Base-by-base conservation (phyloP, 2,888 invertebrate species). In the Cordilura impudica region DNA sequence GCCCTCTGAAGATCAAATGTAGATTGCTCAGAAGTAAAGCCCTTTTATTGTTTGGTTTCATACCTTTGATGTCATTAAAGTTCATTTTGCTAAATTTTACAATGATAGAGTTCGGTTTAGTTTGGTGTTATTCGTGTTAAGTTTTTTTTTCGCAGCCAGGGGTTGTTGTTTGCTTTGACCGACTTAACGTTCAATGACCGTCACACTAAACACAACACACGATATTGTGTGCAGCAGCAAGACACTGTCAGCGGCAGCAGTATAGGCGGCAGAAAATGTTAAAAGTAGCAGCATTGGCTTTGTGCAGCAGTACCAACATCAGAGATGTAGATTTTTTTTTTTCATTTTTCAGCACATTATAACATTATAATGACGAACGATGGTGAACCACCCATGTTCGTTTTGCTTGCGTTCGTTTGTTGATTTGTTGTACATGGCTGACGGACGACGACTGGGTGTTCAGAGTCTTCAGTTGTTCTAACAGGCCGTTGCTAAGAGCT, bases 131-230 rank as follows among this genome's bases (percentile, higher is more conserved):
- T 35, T 21, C 29, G 2, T 31, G 10, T 14, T 49, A 31, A 6
- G 45, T 8, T 56, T 45, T 45, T 83, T 81, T 82, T 83, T 85
- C 85, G 84, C 84, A 84, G 81, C 86, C 87, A 85, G 86, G 86
- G 87, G 87, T 86, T 87, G 88, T 83, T 85, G 85, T 86, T 89
- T 88, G 89, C 89, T 89, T 89, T 89, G 89, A 89, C 89, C 89
- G 79, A 89, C 76, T 84, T 88, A 69, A 58, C 84, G 89, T 84
- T 80, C 88, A 83, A 82, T 86, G 87, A 75, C 79, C 79, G 71
- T 43, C 71, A 71, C 87, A 86, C 89, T 81, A 60, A 83, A 66
- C 81, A 82, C 79, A 82, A 53, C 78, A 49, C 47, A 16, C 19
- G 10, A 56, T 26, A 23, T n/a, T 21, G 58, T 26, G 63, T 71